These are phyloP conservation scores for Drepanosiphum platanoidis DNA, from an alignment of 2,888 invertebrate species.

Conservation along the genomic window DNA sequence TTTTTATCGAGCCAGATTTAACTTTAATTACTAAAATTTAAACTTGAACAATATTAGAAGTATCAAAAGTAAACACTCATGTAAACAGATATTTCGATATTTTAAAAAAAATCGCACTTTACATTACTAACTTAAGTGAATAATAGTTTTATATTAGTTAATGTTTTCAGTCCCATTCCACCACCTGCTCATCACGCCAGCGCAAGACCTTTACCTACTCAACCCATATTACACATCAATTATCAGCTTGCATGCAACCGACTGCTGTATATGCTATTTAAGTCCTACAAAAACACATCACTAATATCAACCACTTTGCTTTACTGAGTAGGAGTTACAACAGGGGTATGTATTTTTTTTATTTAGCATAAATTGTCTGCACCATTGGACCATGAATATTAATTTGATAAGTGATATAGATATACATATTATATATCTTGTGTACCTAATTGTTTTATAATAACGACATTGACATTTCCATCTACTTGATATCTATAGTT, in stretches of 20 bases:
- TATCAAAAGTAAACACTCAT: too few species aligned
- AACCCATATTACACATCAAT: conserved; percentile 76
- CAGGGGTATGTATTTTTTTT: conserved; percentile 37
- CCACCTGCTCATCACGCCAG: conserved; percentile 87
- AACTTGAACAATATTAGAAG: neutral
- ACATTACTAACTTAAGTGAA: neutral
- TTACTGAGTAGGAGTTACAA: conserved; percentile 72
- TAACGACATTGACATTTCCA: too few species aligned
- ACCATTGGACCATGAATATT: too few species aligned
- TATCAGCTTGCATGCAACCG: conserved; percentile 82
- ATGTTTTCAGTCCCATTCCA: conserved; percentile 72
- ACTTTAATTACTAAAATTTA: neutral
- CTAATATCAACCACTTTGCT: conserved; percentile 78
- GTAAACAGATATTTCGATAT: too few species aligned
- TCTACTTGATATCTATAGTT: too few species aligned
- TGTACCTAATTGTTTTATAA: too few species aligned
- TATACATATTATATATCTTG: too few species aligned
- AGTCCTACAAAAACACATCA: conserved; percentile 77
- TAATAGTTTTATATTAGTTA: conserved; percentile 57
- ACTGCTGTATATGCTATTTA: conserved; percentile 73
- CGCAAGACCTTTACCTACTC: conserved; percentile 75
- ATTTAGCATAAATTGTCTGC: too few species aligned
- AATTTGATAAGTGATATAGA: too few species aligned
- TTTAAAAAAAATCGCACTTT: neutral
- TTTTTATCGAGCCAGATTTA: neutral